Conservation (phyloP, 2,888 invertebrate species). For the Lasiommata megera region DNA sequence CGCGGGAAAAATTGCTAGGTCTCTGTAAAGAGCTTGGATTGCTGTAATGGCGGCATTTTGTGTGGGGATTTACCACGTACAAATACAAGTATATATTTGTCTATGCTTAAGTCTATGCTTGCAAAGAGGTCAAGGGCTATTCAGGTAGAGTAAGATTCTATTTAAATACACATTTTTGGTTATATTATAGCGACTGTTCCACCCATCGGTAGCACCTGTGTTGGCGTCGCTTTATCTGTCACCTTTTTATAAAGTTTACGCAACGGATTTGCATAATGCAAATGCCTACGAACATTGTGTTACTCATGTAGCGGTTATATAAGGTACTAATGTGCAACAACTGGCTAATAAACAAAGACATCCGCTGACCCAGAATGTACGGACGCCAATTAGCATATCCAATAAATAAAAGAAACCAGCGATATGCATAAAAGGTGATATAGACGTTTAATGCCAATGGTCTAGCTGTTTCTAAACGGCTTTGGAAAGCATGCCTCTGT, state of each 20-base stretch:
- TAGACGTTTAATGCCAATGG: conserved; percentile 11
- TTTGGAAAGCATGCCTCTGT: too few relatives aligned
- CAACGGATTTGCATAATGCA: background rate
- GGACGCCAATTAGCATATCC: background rate
- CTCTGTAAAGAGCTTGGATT: too few relatives aligned
- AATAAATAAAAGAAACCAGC: background rate
- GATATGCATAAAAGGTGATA: conserved; percentile 21
- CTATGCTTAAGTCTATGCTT: too few relatives aligned
- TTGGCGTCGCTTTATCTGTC: conserved; percentile 1
- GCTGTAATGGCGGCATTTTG: too few relatives aligned
- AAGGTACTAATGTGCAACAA: background rate
- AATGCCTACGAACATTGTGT: background rate
- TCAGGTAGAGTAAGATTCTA: too few relatives aligned
- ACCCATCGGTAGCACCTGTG: background rate
- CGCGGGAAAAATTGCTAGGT: too few relatives aligned
- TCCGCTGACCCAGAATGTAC: conserved; percentile 3
- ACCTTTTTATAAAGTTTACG: conserved; percentile 1
- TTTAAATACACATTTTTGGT: too few relatives aligned
- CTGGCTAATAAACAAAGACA: conserved; percentile 1
- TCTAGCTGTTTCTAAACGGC: too few relatives aligned
- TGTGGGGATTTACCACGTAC: too few relatives aligned
- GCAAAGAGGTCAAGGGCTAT: too few relatives aligned
- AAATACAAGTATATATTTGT: too few relatives aligned
- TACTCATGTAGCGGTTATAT: background rate
- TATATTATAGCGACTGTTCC: background rate